Evolutionary conservation across 2,797 vertebrate genomes (phyloP), one percentile per base, ranked within the genome.

Genomic region (Spinus olivaceus): DNA sequence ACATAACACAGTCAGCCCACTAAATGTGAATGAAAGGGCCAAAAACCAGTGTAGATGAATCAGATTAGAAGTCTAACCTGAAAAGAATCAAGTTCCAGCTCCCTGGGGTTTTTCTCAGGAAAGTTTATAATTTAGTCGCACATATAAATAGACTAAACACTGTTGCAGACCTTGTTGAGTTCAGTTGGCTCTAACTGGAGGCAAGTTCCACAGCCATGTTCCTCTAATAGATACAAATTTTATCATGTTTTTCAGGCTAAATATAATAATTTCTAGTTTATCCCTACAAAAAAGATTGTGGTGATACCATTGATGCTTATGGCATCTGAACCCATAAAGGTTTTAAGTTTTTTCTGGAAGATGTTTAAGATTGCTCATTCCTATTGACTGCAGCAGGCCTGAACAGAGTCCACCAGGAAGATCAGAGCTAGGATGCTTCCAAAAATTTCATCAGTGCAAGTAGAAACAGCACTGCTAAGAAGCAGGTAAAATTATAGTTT

Each of bases 401-500:
- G 47, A 85, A 47, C 17, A 69, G 39, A 61, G 41, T 53, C 9
- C 23, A 49, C 6, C 22, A 39, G 5, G 8, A 74, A 67, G 35
- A 70, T 44, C 53, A 86, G 61, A 71, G 24, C 14, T 76, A 89
- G 16, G n/a, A 70, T 28, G 22, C 10, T 46, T 71, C 66, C 39
- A 90, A 69, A 84, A 84, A 81, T 74, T 76, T 16, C 30, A 66
- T 30, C 24, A 42, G 15, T 32, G 12, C 50, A 76, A 80, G 17
- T 27, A 59, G 56, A 81, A 92, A 81, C 8, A 42, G 27, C 27
- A 28, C 32, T 67, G 91, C 57, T 92, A 91, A 66, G 90, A 97
- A 96, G 25, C 50, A 91, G 60, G 39, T 92, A 97, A 97, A 97
- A 94, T 96, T 96, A 95, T 78, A 95, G 95, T 97, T 91, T 89